Evolutionary conservation across 1,140 invertebrate genomes (phyloP).

Genomic region (Scaptodrosophila lebanonensis): DNA sequence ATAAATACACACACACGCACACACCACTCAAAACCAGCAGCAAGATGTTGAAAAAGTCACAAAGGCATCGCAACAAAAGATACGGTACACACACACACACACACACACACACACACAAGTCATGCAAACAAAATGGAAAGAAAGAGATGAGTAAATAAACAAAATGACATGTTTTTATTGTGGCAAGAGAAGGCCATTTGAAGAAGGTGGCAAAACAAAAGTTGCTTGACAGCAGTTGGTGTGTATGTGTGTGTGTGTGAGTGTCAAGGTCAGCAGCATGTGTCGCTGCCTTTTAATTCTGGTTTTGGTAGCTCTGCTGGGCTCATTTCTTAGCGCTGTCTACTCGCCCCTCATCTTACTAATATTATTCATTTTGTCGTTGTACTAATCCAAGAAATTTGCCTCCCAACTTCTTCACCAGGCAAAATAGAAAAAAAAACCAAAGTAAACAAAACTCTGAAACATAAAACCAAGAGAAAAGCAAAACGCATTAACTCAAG

Average conservation of each 20-base stretch:
- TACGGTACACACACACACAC: slow-evolving; percentile 15
- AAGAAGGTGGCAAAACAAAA: background rate
- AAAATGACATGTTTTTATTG: too few species aligned
- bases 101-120: slow-evolving; percentile 4
- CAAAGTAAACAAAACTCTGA: slow-evolving; percentile 8
- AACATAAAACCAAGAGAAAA: background rate
- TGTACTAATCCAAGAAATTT: slow-evolving; percentile 63
- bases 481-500: background rate
- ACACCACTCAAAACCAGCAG: too few species aligned
- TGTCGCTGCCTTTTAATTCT: slow-evolving; percentile 15
- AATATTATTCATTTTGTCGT: slow-evolving; percentile 30
- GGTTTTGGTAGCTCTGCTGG: slow-evolving; percentile 7
- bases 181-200: slow-evolving; percentile 26
- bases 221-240: background rate
- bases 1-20: slow-evolving; percentile 42
- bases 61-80: slow-evolving; percentile 2
- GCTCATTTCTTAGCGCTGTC: slow-evolving; percentile 10
- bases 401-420: slow-evolving; percentile 58
- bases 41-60: background rate
- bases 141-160: slow-evolving; percentile 17
- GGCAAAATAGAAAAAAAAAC: slow-evolving; percentile 47
- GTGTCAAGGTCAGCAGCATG: slow-evolving; percentile 1
- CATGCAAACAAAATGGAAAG: background rate
- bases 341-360: slow-evolving; percentile 16
- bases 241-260: background rate